Percentiles rank a stretch among this genome's conserved stretches.
Conservation (phyloP, 37 sponge, comb jelly and placozoan genomes). For the Eunapius fragilis region DNA sequence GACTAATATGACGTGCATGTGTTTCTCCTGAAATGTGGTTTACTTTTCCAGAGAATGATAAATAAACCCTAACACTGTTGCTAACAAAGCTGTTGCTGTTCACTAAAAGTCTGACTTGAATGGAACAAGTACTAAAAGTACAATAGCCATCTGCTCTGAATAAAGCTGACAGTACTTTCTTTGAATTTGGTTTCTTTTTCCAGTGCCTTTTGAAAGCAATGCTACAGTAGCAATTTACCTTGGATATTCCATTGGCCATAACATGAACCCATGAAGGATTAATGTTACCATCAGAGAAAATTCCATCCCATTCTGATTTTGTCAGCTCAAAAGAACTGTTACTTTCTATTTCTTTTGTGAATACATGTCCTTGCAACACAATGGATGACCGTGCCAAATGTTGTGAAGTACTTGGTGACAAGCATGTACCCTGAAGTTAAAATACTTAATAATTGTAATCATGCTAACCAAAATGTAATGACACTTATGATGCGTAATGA, state of each 20-base stretch:
- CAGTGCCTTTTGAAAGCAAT: not conserved
- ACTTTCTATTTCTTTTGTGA: not conserved
- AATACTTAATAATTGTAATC: too few relatives aligned
- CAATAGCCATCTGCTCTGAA: not conserved
- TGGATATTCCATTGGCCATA: not conserved
- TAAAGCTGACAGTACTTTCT: not conserved
- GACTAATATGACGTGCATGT: not conserved
- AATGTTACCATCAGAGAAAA: not conserved
- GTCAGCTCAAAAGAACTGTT: not conserved
- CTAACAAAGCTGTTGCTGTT: not conserved
- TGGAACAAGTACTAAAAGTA: not conserved
- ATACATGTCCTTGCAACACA: too few relatives aligned
- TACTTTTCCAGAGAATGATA: not conserved
- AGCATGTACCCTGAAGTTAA: too few relatives aligned
- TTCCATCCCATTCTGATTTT: not conserved
- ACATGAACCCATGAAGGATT: not conserved
- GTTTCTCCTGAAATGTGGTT: not conserved
- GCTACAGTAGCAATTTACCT: not conserved
- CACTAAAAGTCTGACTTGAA: not conserved
- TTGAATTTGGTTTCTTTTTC: not conserved
- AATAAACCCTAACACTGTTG: not conserved
- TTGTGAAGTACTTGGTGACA: too few relatives aligned
- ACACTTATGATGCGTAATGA: too few relatives aligned
- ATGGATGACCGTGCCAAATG: too few relatives aligned
- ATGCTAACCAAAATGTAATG: too few relatives aligned